These are phyloP conservation scores for Anadara kagoshimensis DNA, from an alignment of 1,140 invertebrate species.

Conservation along the genomic window DNA sequence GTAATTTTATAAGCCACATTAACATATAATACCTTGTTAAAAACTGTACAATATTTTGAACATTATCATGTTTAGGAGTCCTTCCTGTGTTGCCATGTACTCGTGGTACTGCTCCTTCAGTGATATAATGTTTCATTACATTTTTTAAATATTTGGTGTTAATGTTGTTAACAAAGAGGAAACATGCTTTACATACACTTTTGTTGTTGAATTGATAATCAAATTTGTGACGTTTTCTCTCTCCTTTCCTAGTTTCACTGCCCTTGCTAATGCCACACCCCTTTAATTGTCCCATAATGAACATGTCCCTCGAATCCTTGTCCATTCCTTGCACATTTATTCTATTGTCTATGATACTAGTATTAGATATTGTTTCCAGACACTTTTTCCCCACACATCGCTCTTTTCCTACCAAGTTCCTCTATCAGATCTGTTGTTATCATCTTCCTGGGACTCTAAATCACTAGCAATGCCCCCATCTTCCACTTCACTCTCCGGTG, in stretches of 20 bases:
- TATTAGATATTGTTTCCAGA: not conserved
- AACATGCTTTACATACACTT: not conserved
- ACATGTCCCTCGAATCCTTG: not conserved
- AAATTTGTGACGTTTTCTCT: not conserved
- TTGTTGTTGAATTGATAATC: not conserved
- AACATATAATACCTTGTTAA: not conserved
- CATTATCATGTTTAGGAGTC: conserved; percentile 10
- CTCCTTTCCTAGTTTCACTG: not conserved
- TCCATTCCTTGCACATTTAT: conserved; percentile 1
- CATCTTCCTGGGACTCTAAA: no score
- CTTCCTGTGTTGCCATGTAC: conserved; percentile 7
- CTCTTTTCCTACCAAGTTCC: no score
- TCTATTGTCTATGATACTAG: not conserved
- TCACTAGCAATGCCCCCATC: not conserved
- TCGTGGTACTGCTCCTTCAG: conserved; percentile 3
- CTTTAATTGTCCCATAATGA: not conserved
- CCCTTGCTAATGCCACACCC: not conserved
- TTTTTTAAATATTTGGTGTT: not conserved
- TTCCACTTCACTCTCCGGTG: not conserved
- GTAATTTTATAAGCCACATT: no score
- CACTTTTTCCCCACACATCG: not conserved
- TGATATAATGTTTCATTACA: conserved; percentile 3
- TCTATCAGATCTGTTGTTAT: not conserved
- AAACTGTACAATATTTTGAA: conserved; percentile 1
- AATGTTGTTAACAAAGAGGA: not conserved